Evolutionary conservation across 2,113 vertebrate species (phyloP).

Genomic region (Aldabrachelys gigantea): DNA sequence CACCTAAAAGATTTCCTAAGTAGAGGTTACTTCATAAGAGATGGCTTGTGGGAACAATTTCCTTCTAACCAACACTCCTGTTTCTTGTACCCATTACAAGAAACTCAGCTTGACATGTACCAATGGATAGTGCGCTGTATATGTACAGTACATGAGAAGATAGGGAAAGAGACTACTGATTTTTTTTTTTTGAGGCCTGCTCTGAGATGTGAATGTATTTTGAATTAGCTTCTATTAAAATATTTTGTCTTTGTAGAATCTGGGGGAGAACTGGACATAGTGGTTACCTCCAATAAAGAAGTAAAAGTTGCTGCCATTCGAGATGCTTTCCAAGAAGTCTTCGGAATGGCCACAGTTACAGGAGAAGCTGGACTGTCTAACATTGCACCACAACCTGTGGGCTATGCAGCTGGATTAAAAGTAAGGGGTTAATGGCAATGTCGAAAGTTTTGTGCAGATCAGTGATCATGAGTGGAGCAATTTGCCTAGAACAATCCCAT

Average conservation of each 20-base stretch:
- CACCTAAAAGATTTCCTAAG: background rate
- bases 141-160: background rate
- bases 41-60: background rate
- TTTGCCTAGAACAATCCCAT: background rate
- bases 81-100: background rate
- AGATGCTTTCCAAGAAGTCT: constrained; percentile 97
- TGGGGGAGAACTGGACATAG: constrained; percentile 93
- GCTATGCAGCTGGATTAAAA: constrained; percentile 96
- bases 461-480: background rate
- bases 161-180: background rate
- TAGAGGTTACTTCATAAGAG: background rate
- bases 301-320: constrained; percentile 90
- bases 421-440: constrained; percentile 65
- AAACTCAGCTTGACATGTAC: background rate
- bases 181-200: background rate
- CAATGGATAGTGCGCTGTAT: background rate
- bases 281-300: constrained; percentile 94
- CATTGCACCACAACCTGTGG: constrained; percentile 95
- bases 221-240: background rate
- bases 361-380: constrained; percentile 93
- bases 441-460: background rate
- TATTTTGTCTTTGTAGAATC: constrained; percentile 82
- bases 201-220: background rate
- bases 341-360: constrained; percentile 93
- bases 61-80: background rate